These are phyloP conservation scores for Triplophysa rosa DNA, from an alignment of 2,113 vertebrate genomes.

Conservation along the genomic window DNA sequence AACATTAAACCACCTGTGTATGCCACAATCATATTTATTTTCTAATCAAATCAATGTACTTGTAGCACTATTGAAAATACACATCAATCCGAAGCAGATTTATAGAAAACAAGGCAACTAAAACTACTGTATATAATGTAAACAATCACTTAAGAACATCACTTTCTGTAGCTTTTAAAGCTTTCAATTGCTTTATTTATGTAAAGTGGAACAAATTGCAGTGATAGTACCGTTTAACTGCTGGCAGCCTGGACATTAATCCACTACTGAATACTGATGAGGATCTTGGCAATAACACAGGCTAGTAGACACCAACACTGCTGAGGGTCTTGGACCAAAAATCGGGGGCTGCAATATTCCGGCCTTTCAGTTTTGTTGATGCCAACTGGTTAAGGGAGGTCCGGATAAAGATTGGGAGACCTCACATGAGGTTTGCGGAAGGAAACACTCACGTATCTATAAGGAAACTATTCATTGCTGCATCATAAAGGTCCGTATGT, in stretches of 20 bases:
- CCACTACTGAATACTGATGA: slow-evolving; percentile 49
- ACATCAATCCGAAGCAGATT: no score
- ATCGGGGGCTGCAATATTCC: slow-evolving; percentile 5
- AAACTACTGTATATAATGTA: not conserved
- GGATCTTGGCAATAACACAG: slow-evolving; percentile 32
- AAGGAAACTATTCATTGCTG: not conserved
- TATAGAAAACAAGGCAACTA: no score
- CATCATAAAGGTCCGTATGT: not conserved
- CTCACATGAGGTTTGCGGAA: slow-evolving; percentile 7
- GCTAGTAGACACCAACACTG: slow-evolving; percentile 58
- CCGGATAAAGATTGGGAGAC: slow-evolving; percentile 8
- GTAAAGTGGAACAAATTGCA: not conserved
- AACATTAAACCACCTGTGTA: not conserved
- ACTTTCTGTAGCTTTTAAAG: not conserved
- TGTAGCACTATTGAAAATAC: no score
- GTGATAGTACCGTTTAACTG: slow-evolving; percentile 5
- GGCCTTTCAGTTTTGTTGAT: slow-evolving; percentile 16
- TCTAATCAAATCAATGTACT: no score
- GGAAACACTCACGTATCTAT: not conserved
- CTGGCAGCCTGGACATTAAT: slow-evolving; percentile 51
- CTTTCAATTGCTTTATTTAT: not conserved
- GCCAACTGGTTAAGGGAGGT: slow-evolving; percentile 16
- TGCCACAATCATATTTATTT: not conserved
- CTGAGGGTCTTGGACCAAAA: slow-evolving; percentile 39
- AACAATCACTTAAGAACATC: not conserved